Base-by-base conservation (phyloP, 1,140 invertebrate genomes). In the Bicyclus anynana region DNA sequence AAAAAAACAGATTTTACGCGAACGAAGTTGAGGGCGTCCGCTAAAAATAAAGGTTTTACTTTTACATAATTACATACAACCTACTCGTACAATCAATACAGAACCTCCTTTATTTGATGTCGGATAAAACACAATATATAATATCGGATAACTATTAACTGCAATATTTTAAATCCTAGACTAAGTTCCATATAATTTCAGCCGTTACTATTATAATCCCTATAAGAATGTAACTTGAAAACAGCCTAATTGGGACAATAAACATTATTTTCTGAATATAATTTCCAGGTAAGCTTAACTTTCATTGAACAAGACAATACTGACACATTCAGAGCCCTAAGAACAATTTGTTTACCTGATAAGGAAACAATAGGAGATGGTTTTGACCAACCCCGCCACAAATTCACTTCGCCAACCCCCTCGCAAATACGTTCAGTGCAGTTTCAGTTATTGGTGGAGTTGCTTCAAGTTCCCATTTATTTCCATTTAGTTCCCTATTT, bases 261-360 rank as follows among this genome's bases (percentile, higher is more conserved):
- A 51, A 51, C 49, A 38, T 51, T 12, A 38, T 51, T 38, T 35
- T 7, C 37, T 35, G 29, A 50, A 50, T 50, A 7, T 17, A 17
- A 38, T 2, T 38, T 38, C 35, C 35, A 38, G n/a, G 10, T 38
- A 13, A 13, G 44, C 23, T n/a, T 21, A 53, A 21, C 12, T n/a
- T 23, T 44, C 42, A 44, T 42, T 50, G 40, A 55, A 51, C 40
- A 35, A 33, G 52, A 62, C 60, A 62, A 62, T 53, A 40, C 50
- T 27, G 38, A 14, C 52, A 57, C 26, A 57, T 42, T 37, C 3
- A 56, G 54, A 48, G 53, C 10, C 17, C 29, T 17, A 10, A 35
- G 17, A 38, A 38, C 16, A 51, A 33, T 33, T 51, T 51, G 27
- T 37, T 37, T 51, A 51, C 49, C 49, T 51, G 49, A 51, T 51